phyloP scores from a whole-genome alignment of 2,888 invertebrate genomes.

The Plagodis dolabraria region DNA sequence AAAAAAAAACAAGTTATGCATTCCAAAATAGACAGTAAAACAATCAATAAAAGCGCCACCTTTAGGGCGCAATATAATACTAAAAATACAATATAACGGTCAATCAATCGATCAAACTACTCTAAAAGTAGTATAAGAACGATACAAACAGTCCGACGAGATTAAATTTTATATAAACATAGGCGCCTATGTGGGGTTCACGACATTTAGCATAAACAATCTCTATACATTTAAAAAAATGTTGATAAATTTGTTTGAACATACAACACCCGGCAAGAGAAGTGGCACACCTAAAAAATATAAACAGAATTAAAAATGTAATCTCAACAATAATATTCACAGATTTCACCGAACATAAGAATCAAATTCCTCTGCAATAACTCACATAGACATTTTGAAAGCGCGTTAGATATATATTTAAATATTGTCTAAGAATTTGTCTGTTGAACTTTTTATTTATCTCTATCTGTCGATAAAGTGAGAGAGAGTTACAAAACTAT shows the following conservation, averaged over 20 bases:
- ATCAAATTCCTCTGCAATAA: too few relatives aligned
- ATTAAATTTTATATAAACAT: conserved; percentile 41
- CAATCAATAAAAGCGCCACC: conserved; percentile 12
- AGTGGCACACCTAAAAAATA: conserved; percentile 3
- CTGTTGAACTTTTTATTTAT: too few relatives aligned
- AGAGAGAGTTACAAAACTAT: too few relatives aligned
- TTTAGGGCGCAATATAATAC: conserved; percentile 7
- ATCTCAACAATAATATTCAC: neutral
- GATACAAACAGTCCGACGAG: conserved; percentile 40
- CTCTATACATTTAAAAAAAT: conserved; percentile 47
- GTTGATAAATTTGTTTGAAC: conserved; percentile 61
- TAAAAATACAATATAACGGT: conserved; percentile 17
- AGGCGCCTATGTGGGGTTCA: conserved; percentile 58
- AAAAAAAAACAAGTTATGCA: neutral
- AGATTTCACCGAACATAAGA: too few relatives aligned
- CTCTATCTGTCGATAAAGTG: too few relatives aligned
- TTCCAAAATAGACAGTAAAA: conserved; percentile 2
- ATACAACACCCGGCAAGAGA: conserved; percentile 16
- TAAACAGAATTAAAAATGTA: neutral
- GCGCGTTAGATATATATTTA: too few relatives aligned
- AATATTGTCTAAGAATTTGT: too few relatives aligned
- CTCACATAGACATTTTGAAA: too few relatives aligned
- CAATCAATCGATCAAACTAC: conserved; percentile 40
- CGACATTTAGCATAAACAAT: conserved; percentile 42
- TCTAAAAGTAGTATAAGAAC: conserved; percentile 34